These are phyloP conservation scores for Margaritifera margaritifera DNA, from an alignment of 2,888 invertebrate genomes.

Conservation along the genomic window DNA sequence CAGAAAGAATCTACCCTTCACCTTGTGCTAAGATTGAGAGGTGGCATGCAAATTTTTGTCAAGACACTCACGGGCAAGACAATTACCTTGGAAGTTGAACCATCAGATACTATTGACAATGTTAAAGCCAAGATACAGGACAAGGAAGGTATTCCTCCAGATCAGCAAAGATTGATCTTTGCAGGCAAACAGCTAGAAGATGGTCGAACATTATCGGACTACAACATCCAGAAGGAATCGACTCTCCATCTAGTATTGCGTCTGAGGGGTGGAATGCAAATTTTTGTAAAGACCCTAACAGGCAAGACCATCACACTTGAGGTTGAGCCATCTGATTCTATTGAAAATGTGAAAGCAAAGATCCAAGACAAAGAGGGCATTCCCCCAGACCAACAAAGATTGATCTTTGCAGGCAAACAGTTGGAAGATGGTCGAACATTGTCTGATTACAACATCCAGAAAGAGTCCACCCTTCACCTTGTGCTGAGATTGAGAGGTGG, in stretches of 20 bases:
- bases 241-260: constrained; percentile 1
- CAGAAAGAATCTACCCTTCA: constrained; percentile 96
- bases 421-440: constrained; percentile 94
- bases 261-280: constrained; percentile 81
- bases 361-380: constrained; percentile 77
- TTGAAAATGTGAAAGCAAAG: constrained; percentile 89
- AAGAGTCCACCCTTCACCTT: constrained; percentile 92
- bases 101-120: constrained; percentile 94
- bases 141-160: constrained; percentile 78
- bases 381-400: constrained; percentile 85
- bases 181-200: constrained; percentile 96
- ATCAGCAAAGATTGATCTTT: constrained; percentile 91
- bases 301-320: constrained; percentile 58
- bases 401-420: constrained; percentile 96
- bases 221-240: too few species aligned
- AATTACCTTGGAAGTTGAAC: constrained; percentile 77
- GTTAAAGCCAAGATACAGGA: constrained; percentile 81
- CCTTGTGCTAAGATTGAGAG: constrained; percentile 87
- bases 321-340: constrained; percentile 89
- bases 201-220: constrained; percentile 85
- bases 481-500: constrained; percentile 86
- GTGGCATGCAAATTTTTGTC: constrained; percentile 80
- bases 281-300: constrained; percentile 52
- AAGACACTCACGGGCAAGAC: constrained; percentile 69
- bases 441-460: constrained; percentile 95